Base-by-base conservation (phyloP, 2,797 vertebrate genomes). In the Anisognathus igniventris region DNA sequence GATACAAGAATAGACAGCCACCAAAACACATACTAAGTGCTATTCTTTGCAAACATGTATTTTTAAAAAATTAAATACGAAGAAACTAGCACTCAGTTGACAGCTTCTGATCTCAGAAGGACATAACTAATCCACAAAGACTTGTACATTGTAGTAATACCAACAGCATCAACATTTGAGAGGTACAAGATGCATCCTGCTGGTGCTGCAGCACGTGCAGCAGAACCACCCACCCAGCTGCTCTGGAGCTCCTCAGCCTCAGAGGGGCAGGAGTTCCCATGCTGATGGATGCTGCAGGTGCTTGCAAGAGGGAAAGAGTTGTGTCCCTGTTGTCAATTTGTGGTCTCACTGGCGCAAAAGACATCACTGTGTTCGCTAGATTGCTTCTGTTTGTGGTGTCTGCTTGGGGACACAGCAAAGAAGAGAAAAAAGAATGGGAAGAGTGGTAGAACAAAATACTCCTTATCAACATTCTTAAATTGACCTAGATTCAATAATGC, bases 1-100 rank as follows among this genome's bases (percentile, higher is more conserved):
- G 37, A 77, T 90, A 92, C 37, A 95, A 94, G 90, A 96, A 97
- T 54, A 93, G 90, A 80, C 40, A 93, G 61, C 71, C 85, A 88
- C 82, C 67, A 94, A 80, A 96, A 96, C 42, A 96, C 86, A 94
- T 68, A 60, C n/a, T 76, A 88, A 51, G 37, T 39, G 45, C 31
- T 86, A 92, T 86, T 96, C 81, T 94, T 21, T 80, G 70, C 58
- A 75, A 96, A 81, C 45, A 31, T 16, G 14, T 76, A 80, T 57
- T 97, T 96, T 13, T 82, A 75, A 95, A 94, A 95, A 95, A 93
- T 77, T 71, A 87, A 37, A 54, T 62, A 70, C 25, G 33, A 48
- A 88, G 66, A 93, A 74, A 88, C 10, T 35, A 96, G 56, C n/a
- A 62, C 25, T 39, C 45, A 92, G 64, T 28, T 76, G 78, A 95